Conservation (phyloP, 2,797 vertebrate species). For the Lacerta agilis region DNA sequence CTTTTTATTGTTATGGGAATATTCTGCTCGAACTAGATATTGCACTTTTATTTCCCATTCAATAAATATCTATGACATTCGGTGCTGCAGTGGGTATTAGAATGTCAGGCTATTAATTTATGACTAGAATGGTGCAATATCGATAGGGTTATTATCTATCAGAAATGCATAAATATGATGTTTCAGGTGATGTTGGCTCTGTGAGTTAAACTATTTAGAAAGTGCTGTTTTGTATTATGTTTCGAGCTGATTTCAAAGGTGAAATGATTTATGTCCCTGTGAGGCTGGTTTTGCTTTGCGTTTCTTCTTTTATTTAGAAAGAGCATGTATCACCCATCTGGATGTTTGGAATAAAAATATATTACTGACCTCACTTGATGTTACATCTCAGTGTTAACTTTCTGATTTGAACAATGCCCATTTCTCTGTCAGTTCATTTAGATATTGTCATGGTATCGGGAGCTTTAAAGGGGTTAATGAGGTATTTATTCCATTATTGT, state of each 20-base stretch:
- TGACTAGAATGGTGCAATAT: slow-evolving; percentile 66
- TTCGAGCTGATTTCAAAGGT: slow-evolving; percentile 40
- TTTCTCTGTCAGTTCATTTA: slow-evolving; percentile 76
- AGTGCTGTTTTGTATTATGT: neutral
- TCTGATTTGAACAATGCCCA: slow-evolving; percentile 72
- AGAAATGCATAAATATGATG: slow-evolving; percentile 68
- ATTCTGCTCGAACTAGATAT: slow-evolving; percentile 68
- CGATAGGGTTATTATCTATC: slow-evolving; percentile 64
- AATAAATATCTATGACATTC: slow-evolving; percentile 63
- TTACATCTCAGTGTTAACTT: slow-evolving; percentile 70
- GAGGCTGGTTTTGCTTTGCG: neutral
- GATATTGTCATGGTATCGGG: slow-evolving; percentile 75
- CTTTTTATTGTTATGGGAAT: slow-evolving; percentile 75
- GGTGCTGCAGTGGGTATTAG: slow-evolving; percentile 52
- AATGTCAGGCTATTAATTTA: slow-evolving; percentile 75
- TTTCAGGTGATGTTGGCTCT: slow-evolving; percentile 40
- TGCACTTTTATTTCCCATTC: slow-evolving; percentile 69
- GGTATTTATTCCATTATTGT: slow-evolving; percentile 77
- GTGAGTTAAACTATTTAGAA: slow-evolving; percentile 53
- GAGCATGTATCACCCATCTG: slow-evolving; percentile 38
- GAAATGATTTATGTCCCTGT: neutral
- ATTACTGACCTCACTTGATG: slow-evolving; percentile 54
- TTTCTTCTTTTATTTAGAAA: slow-evolving; percentile 19
- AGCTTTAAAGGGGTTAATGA: slow-evolving; percentile 80
- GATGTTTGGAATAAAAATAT: slow-evolving; percentile 49